Conservation (phyloP, 2,888 invertebrate species). For the Julus scanicus region DNA sequence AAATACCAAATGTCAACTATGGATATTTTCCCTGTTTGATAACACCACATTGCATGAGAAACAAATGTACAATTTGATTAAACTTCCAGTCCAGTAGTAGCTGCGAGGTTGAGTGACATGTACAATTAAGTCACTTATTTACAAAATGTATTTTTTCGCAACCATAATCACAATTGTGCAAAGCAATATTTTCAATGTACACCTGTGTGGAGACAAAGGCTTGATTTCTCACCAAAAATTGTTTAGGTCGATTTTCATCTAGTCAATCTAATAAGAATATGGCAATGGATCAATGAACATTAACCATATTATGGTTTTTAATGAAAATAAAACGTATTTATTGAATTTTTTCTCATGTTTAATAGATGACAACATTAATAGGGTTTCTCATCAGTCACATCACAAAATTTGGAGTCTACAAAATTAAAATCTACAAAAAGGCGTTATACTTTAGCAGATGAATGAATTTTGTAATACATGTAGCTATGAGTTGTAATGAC, state of each 20-base stretch:
- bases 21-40: not conserved
- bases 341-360: not conserved
- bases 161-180: not conserved
- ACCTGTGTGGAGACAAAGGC: constrained; percentile 12
- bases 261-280: constrained; percentile 35
- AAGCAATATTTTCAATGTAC: not conserved
- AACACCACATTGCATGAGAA: not conserved
- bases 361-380: no score
- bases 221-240: not conserved
- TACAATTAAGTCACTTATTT: not conserved
- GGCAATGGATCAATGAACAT: constrained; percentile 20
- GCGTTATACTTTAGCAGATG: no score
- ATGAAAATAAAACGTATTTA: constrained; percentile 38
- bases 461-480: no score
- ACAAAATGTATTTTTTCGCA: not conserved
- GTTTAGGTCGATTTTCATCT: constrained; percentile 26
- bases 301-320: constrained; percentile 30
- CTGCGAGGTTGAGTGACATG: not conserved
- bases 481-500: no score
- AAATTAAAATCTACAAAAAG: no score
- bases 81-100: not conserved
- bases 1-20: not conserved
- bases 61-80: not conserved
- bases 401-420: no score
- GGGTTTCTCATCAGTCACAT: no score